Base-by-base conservation (phyloP, 1,140 invertebrate species). In the Camponotus vicinus region DNA sequence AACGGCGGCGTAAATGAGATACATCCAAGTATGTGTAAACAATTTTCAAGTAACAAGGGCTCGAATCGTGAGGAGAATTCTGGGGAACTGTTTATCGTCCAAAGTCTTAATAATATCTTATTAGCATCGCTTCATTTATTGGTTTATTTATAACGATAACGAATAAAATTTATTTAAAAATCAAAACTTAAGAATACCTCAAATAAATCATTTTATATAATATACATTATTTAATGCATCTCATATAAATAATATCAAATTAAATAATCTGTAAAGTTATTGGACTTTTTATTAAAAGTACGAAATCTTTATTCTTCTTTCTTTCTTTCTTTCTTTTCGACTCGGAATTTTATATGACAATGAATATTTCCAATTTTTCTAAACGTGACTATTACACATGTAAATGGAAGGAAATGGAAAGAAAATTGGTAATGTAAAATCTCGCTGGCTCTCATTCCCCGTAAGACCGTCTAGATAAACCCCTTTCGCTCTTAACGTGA, bases 401-500 rank as follows among this genome's bases (percentile, higher is more conserved):
- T 34, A 55, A 82, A 80, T 0, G 3, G 18, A 11, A 61, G 6
- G 37, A 27, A 82, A 9, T 21, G 13, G 13, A 73, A 73, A 15
- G 11, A 11, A 45, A 83, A 83, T 64, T 15, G 27, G 40, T 61
- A 32, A 71, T 45, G 27, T 61, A 49, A n/a, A 75, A n/a, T 37
- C 55, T 8, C 57, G 64, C 21, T 45, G n/a, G 21, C n/a, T 61
- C 45, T 75, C 37, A 45, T 84, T 42, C 69, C 37, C 61, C 76
- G 57, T 78, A 18, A 70, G 61, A 88, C 70, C 75, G 73, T 67
- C 42, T 49, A 45, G 27, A 69, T 57, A 90, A 91, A 93, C 92
- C 91, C 91, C 89, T 91, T 93, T 93, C 86, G 86, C 89, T 92
- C 89, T 91, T 93, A 88, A 83, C 87, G 85, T 87, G 90, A 75